Evolutionary conservation across 2,113 vertebrate species (phyloP).

Genomic region (Platysternon megacephalum): DNA sequence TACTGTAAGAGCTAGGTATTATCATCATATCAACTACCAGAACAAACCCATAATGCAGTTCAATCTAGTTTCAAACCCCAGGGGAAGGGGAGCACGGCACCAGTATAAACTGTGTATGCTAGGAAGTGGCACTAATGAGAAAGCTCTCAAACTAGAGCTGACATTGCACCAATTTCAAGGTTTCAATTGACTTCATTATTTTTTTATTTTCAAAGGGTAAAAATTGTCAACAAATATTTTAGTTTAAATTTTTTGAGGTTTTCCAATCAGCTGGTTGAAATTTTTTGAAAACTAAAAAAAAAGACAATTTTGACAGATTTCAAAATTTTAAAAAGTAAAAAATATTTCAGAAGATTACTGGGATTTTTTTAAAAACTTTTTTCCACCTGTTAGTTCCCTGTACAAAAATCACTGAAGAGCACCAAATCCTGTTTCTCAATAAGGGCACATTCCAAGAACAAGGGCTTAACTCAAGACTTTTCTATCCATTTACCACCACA

Average conservation of each 20-base stretch:
- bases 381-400: not conserved
- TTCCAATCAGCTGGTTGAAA: not conserved
- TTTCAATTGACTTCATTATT: not conserved
- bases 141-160: not conserved
- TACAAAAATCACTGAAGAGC: not conserved
- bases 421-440: not conserved
- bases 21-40: not conserved
- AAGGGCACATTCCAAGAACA: not conserved
- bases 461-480: rapidly evolving
- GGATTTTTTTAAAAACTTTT: not conserved
- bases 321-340: not conserved
- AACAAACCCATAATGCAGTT: not conserved
- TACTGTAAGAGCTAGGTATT: not conserved
- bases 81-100: not conserved
- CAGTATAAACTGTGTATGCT: not conserved
- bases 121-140: not conserved
- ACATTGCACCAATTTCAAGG: not conserved
- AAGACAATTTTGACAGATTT: not conserved
- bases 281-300: not conserved
- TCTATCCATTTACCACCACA: rapidly evolving
- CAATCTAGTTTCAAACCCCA: not conserved
- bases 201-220: not conserved
- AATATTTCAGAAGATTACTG: not conserved
- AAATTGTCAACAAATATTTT: not conserved
- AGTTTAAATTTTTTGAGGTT: not conserved